Evolutionary conservation across 2,888 invertebrate species (phyloP), one percentile per base, ranked within the genome.

Genomic region (Coenonympha arcania): DNA sequence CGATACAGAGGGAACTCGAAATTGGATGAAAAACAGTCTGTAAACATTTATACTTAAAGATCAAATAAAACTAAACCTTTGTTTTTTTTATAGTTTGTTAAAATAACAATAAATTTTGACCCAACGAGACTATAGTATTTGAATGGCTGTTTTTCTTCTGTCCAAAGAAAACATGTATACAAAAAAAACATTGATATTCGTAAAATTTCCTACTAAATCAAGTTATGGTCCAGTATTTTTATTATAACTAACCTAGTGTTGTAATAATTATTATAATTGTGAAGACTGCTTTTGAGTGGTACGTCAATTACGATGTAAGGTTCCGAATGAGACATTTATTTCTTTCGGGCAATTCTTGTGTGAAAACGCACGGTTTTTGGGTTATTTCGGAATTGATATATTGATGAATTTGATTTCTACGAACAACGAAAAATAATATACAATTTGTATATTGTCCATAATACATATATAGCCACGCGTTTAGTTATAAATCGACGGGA

Each of bases 221-320:
- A 76, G 71, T 76, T 78, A 80, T 77, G 81, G 82, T 84, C 83
- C 83, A 83, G 81, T 84, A 82, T 82, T 82, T 77, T 79, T 79
- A 78, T 78, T 72, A 63, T 67, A 69, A 61, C 62, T 67, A 69
- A 61, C 62, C 69, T 79, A 78, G 72, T 67, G 64, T 66, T 68
- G 60, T 69, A 71, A 73, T 64, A 33, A 33, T 16, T 33, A 63
- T 56, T 56, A 72, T 65, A 65, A 57, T 55, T 72, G 73, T 76
- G 71, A 81, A 83, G 82, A 82, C 82, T 82, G 82, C 80, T 83
- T 82, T 73, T 44, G 75, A 73, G 78, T 78, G 77, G 81, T 81
- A 75, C 58, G 83, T 84, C 83, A 84, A 84, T 84, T 84, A 83
- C 63, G 63, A 61, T 59, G 57, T 46, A 36, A 31, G 62, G 58